Evolutionary conservation across 2,888 invertebrate genomes (phyloP).

Genomic region (Campoletis raptor): DNA sequence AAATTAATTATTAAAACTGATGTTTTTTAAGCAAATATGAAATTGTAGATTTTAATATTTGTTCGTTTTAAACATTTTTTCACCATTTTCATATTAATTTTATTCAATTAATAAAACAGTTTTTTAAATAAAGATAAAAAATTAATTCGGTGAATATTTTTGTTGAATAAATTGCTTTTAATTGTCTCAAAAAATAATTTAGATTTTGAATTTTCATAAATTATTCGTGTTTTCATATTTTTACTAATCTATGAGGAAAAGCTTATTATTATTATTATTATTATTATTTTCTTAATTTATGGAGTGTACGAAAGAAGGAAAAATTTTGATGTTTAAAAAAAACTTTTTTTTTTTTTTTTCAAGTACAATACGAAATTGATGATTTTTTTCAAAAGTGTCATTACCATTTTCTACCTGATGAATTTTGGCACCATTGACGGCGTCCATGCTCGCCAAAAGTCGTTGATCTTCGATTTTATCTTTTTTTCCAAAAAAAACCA

Average conservation of each 20-base stretch:
- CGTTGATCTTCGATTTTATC: constrained; percentile 81
- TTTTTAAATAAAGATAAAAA: not conserved
- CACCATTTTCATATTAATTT: not conserved
- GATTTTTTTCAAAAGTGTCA: constrained; percentile 24
- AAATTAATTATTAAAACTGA: not conserved
- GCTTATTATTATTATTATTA: not conserved
- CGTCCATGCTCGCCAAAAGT: constrained; percentile 81
- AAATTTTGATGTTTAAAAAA: not conserved
- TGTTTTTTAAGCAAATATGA: not conserved
- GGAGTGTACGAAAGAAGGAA: not conserved
- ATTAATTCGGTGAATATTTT: no score
- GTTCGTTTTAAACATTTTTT: not conserved
- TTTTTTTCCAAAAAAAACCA: constrained; percentile 82
- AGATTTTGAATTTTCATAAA: not conserved
- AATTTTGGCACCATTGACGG: constrained; percentile 79
- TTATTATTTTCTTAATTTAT: no score
- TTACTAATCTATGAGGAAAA: not conserved
- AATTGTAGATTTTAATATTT: not conserved
- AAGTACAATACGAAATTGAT: not conserved
- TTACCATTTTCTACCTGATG: constrained; percentile 83
- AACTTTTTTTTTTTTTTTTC: no score
- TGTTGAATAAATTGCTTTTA: not conserved
- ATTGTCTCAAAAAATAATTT: not conserved
- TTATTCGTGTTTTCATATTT: not conserved
- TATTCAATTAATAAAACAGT: not conserved